Conservation (phyloP, 2,113 vertebrate genomes). For the Machaerirhynchus nigripectus region DNA sequence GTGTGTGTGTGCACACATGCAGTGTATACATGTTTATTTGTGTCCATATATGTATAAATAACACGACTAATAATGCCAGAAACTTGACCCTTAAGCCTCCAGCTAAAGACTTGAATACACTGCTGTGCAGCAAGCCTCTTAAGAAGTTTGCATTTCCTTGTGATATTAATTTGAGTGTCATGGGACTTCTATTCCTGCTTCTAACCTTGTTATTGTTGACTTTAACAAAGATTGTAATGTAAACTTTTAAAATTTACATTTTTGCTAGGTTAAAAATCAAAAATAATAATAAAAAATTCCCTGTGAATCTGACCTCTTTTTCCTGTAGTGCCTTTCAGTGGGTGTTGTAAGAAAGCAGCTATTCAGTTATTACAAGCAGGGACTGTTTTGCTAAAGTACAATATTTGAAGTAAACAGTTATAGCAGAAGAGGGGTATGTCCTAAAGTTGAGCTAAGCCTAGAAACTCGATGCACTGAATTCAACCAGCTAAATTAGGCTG, state of each 20-base stretch:
- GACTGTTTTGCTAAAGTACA: slow-evolving; percentile 32
- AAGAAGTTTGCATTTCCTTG: slow-evolving; percentile 28
- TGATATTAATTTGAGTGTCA: background rate
- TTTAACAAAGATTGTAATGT: slow-evolving; percentile 6
- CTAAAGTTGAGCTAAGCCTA: slow-evolving; percentile 51
- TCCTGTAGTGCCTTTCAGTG: background rate
- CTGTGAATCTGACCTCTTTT: background rate
- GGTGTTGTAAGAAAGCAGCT: slow-evolving; percentile 51
- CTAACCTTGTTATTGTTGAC: slow-evolving; percentile 1
- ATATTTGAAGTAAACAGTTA: background rate
- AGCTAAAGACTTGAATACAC: background rate
- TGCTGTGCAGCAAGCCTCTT: background rate
- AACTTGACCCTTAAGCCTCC: background rate
- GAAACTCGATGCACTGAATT: slow-evolving; percentile 23
- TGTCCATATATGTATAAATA: background rate
- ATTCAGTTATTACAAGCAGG: slow-evolving; percentile 28
- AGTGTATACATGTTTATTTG: background rate
- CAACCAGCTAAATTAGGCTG: background rate
- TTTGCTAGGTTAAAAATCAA: background rate
- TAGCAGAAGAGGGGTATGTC: background rate
- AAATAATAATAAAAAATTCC: background rate
- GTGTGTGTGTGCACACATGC: background rate
- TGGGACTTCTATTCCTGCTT: background rate
- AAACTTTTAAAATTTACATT: background rate
- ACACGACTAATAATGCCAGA: background rate